phyloP scores from a whole-genome alignment of 2,113 vertebrate species.

The Picathartes gymnocephalus region DNA sequence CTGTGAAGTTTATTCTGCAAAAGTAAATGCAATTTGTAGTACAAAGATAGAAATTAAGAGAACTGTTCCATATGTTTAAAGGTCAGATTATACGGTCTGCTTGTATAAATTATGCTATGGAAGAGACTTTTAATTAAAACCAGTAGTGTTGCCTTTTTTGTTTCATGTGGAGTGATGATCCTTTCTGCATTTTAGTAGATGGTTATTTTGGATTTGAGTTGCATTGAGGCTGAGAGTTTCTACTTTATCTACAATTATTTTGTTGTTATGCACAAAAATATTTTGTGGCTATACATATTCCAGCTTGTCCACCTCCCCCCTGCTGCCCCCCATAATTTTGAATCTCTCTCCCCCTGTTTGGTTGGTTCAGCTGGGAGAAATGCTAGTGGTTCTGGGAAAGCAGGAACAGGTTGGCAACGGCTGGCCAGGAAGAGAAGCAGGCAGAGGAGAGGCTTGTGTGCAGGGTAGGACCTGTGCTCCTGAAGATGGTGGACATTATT shows the following conservation, averaged over 20 bases:
- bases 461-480: conserved; percentile 59
- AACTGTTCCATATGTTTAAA: background rate
- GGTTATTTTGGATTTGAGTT: background rate
- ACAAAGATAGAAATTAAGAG: background rate
- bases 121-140: conserved; percentile 4
- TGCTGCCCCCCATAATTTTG: conserved; percentile 21
- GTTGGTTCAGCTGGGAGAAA: conserved; percentile 13
- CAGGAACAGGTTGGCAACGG: conserved; percentile 45
- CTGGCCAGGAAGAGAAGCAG: conserved; percentile 3
- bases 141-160: background rate
- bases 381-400: conserved; percentile 55
- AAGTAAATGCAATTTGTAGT: background rate
- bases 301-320: conserved; percentile 38
- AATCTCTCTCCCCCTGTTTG: background rate
- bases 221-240: background rate
- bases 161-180: background rate
- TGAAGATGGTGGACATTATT: conserved; percentile 41
- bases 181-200: background rate
- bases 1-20: background rate
- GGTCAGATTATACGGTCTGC: background rate
- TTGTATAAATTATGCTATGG: background rate
- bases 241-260: background rate
- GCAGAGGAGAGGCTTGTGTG: conserved; percentile 63
- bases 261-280: conserved; percentile 30
- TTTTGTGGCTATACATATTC: background rate